Evolutionary conservation across 1,140 invertebrate genomes (phyloP).

Genomic region (Drosophila nikananu): DNA sequence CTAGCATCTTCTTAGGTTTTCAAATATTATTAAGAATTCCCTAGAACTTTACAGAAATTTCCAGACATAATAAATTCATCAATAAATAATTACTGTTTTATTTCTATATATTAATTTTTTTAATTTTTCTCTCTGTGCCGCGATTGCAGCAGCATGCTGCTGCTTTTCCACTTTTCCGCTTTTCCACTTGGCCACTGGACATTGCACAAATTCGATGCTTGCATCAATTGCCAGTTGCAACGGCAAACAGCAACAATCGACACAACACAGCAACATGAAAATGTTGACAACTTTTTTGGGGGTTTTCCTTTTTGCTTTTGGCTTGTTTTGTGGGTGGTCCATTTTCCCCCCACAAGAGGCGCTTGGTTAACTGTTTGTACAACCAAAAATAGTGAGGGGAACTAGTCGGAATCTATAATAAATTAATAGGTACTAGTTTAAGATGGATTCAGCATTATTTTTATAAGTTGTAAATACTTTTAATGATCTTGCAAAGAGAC

Average conservation of each 20-base stretch:
- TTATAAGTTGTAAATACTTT: not conserved
- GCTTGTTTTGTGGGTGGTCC: constrained; percentile 44
- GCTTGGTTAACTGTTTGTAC: constrained; percentile 31
- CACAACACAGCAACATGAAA: constrained; percentile 49
- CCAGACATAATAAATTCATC: not conserved
- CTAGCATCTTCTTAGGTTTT: too few species aligned
- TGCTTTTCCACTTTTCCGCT: constrained; percentile 35
- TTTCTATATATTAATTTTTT: not conserved
- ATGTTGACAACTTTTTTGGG: constrained; percentile 60
- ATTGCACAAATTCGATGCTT: constrained; percentile 54
- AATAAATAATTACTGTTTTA: not conserved
- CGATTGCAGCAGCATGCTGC: constrained; percentile 22
- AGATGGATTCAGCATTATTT: not conserved
- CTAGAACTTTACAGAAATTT: not conserved
- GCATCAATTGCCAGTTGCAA: constrained; percentile 32
- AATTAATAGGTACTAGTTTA: not conserved
- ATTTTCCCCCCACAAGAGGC: constrained; percentile 4
- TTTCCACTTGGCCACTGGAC: constrained; percentile 54
- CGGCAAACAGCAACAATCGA: constrained; percentile 26
- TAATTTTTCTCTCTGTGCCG: not conserved
- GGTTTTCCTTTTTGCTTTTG: not conserved
- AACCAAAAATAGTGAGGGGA: not conserved
- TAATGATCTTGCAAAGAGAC: not conserved
- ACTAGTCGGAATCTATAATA: not conserved
- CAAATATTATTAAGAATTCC: not conserved